Evolutionary conservation across 2,113 vertebrate species (phyloP), one percentile per base, ranked within the genome.

Genomic region (Rutilus rutilus): DNA sequence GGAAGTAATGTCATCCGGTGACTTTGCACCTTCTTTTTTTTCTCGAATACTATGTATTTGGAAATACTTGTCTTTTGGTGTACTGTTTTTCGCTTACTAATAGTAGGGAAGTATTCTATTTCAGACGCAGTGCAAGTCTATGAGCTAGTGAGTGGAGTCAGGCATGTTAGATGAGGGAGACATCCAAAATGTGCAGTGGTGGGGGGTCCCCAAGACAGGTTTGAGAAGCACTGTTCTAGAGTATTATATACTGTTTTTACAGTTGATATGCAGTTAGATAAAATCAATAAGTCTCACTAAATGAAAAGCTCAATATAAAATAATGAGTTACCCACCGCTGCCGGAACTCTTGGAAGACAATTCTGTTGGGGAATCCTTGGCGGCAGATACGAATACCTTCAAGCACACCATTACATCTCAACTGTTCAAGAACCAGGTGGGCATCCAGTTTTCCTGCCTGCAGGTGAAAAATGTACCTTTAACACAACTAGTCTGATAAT

Each of bases 271-370:
- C 33, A 60, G 77, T 42, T n/a, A 62, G 23, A 59, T 6, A 5
- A 78, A 42, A 23, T 8, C 23, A 79, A 15, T 59, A 23, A 60
- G 23, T 47, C 60, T 64, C 14, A 39, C 6, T 81, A 30, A 21
- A 30, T 50, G 15, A 64, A 30, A 21, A 47, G 0, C 15, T 59
- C 54, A 0, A 39, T 36, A 2, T 19, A 45, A 47, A 39, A 27
- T 27, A 52, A 6, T 11, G 39, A 83, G 33, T 23, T 12, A 65
- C 94, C 90, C 90, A 98, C 98, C 98, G 94, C 89, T 99, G 98
- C 75, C 98, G 96, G 93, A 99, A 99, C 93, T 99, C 98, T 93
- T 99, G 98, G 95, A 99, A 99, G 69, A 99, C 95, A 4, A 99
- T 99, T 85, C 98, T 96, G 94, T 99, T 99, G 47, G 98, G 98